phyloP scores from a whole-genome alignment of 2,113 vertebrate species.

The Salvator merianae region DNA sequence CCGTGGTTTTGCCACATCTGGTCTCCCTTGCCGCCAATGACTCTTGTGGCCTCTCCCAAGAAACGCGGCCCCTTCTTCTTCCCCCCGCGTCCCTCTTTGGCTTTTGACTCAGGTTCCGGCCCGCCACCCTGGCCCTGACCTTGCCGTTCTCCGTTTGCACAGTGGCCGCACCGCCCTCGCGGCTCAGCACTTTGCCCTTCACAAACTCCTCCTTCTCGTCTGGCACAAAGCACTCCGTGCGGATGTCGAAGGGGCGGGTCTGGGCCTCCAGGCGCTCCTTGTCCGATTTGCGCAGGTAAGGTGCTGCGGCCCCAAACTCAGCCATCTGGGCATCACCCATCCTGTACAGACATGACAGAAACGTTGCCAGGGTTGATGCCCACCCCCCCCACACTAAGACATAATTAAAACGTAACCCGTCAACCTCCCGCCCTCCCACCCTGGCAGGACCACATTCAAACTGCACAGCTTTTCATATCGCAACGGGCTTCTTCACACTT shows the following conservation, averaged over 20 bases:
- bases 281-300: conserved; percentile 74
- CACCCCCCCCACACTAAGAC: neutral
- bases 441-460: too few species aligned
- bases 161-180: conserved; percentile 79
- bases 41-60: too few species aligned
- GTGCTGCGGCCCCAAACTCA: conserved; percentile 67
- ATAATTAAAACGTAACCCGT: too few species aligned
- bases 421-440: too few species aligned
- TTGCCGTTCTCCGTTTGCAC: conserved; percentile 80
- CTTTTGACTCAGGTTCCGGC: neutral
- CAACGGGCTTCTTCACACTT: too few species aligned
- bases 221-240: conserved; percentile 79
- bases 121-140: conserved; percentile 47
- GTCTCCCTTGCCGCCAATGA: neutral
- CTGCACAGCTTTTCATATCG: too few species aligned
- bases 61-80: too few species aligned
- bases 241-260: conserved; percentile 73
- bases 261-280: conserved; percentile 74
- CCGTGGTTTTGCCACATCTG: neutral
- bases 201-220: conserved; percentile 85
- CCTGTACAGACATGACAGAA: neutral
- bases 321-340: conserved; percentile 71
- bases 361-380: too few species aligned
- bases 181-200: conserved; percentile 75
- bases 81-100: neutral